Evolutionary conservation across 2,888 invertebrate genomes (phyloP).

Genomic region (Harpalus rubripes): DNA sequence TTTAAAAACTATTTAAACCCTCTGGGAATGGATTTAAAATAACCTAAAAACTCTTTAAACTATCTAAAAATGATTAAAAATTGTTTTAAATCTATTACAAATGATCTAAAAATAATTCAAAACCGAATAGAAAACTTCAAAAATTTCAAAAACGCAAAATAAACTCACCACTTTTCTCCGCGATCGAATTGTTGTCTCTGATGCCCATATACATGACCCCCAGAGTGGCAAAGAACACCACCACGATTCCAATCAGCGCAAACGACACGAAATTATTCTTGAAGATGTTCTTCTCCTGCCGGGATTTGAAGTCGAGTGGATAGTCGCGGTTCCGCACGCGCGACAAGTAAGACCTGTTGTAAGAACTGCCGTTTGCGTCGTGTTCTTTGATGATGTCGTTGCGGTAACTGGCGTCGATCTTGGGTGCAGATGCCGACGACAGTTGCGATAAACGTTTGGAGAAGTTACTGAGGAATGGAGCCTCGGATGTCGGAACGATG

Average conservation of each 20-base stretch:
- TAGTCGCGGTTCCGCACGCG: conserved; percentile 72
- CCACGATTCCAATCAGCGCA: conserved; percentile 81
- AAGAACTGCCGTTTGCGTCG: conserved; percentile 74
- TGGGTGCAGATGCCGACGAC: conserved; percentile 70
- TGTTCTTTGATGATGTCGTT: conserved; percentile 75
- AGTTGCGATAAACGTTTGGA: conserved; percentile 81
- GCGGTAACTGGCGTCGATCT: conserved; percentile 73
- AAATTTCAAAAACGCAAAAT: no score
- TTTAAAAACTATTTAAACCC: no score
- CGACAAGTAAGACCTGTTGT: conserved; percentile 66
- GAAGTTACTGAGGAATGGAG: conserved; percentile 86
- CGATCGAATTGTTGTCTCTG: conserved; percentile 77
- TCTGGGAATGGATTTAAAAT: no score
- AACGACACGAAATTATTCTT: conserved; percentile 84
- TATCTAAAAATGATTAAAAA: no score
- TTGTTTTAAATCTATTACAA: no score
- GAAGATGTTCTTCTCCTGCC: conserved; percentile 78
- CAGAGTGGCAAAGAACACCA: conserved; percentile 84
- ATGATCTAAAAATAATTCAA: no score
- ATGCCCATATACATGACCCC: conserved; percentile 85
- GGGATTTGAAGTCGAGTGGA: conserved; percentile 73
- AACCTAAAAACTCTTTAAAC: no score
- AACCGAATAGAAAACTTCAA: no score
- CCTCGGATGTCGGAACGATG: conserved; percentile 78
- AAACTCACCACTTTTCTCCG: conserved; percentile 79